Evolutionary conservation across 2,113 vertebrate species (phyloP).

Genomic region (Vicugna pacos): DNA sequence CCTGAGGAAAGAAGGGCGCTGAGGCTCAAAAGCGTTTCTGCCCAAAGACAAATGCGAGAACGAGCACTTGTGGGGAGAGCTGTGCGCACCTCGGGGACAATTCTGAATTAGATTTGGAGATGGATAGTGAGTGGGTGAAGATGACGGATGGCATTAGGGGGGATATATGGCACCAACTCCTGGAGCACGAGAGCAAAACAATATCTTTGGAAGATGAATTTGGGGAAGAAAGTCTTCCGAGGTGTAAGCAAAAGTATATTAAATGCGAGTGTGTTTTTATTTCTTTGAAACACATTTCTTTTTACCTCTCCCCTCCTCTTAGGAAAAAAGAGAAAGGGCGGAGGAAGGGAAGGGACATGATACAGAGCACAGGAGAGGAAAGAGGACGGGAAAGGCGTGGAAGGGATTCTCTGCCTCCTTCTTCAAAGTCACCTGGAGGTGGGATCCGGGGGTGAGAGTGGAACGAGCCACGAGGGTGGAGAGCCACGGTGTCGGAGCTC

Average conservation of each 20-base stretch:
- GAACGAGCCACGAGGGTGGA: accelerated
- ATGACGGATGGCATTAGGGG: not conserved
- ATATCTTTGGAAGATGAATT: constrained; percentile 65
- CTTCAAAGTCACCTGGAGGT: not conserved
- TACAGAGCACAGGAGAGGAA: not conserved
- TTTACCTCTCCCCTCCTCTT: not conserved
- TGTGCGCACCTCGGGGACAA: not conserved
- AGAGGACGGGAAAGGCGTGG: not conserved
- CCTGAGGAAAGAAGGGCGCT: not conserved
- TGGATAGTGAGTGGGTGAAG: not conserved
- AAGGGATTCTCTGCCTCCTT: not conserved
- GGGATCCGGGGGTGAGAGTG: accelerated
- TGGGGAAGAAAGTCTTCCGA: not conserved
- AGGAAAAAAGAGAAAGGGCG: not conserved
- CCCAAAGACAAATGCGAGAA: not conserved
- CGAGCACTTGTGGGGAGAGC: not conserved
- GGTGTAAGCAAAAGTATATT: not conserved
- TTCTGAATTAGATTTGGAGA: not conserved
- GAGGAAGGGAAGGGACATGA: not conserved
- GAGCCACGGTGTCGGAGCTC: not conserved
- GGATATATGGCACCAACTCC: not conserved
- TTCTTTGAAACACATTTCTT: constrained; percentile 24
- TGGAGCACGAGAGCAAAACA: constrained; percentile 56
- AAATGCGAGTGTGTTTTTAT: constrained; percentile 48
- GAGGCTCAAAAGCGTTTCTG: not conserved